A percentile compares a stretch with the other conserved stretches of the same genome.
Conservation (phyloP, 2,797 vertebrate species). For the Platalea minor region DNA sequence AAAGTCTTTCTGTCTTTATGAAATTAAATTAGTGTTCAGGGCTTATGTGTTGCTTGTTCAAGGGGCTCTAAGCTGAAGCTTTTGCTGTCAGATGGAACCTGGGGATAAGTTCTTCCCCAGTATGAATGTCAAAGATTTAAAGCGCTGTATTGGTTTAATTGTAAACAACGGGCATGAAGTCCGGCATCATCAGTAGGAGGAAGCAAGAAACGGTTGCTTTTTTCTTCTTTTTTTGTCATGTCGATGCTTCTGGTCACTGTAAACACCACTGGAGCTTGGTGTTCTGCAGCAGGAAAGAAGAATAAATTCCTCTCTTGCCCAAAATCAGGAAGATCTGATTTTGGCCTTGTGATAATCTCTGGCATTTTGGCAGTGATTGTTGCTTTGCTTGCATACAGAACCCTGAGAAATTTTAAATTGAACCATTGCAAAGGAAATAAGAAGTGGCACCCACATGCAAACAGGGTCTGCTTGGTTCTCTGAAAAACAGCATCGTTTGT, state of each 20-base stretch:
- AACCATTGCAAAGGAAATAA: neutral
- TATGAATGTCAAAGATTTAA: constrained; percentile 1
- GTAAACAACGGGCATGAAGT: neutral
- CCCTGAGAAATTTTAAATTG: neutral
- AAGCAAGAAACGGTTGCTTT: neutral
- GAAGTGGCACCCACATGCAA: neutral
- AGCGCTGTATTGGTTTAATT: neutral
- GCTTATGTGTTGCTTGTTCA: neutral
- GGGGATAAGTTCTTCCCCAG: neutral
- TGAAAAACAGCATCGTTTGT: neutral
- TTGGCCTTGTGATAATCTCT: neutral
- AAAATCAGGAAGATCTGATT: constrained; percentile 2
- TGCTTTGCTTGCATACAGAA: neutral
- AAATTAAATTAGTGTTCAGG: neutral
- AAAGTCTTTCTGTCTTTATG: neutral
- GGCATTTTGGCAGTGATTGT: neutral
- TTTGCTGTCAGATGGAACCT: neutral
- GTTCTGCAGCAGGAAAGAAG: constrained; percentile 2
- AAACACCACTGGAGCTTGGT: neutral
- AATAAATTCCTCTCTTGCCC: neutral
- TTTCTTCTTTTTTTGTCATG: neutral
- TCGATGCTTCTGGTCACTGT: neutral
- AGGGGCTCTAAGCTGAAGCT: neutral
- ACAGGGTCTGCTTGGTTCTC: neutral
- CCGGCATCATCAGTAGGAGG: neutral